phyloP scores from a whole-genome alignment of 2,113 vertebrate genomes.

The Eublepharis macularius region DNA sequence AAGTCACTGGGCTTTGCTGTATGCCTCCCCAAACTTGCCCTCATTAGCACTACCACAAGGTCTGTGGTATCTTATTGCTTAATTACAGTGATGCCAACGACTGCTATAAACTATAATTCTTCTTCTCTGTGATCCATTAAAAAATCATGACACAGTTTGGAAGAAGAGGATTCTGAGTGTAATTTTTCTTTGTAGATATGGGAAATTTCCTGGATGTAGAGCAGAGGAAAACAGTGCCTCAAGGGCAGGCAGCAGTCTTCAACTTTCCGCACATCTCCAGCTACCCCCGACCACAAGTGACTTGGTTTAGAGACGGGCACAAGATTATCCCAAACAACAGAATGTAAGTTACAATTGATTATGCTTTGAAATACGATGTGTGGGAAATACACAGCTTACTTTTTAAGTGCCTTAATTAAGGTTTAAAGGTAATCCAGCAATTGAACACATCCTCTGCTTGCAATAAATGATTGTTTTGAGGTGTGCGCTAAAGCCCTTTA shows the following conservation, averaged over 20 bases:
- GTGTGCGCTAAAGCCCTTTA: conserved; percentile 21
- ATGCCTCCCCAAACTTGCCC: neutral
- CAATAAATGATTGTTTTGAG: conserved; percentile 48
- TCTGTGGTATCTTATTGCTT: neutral
- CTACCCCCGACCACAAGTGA: conserved; percentile 86
- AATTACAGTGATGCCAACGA: neutral
- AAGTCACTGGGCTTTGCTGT: neutral
- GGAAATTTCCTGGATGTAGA: conserved; percentile 79
- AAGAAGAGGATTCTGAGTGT: neutral
- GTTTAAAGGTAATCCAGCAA: conserved; percentile 48
- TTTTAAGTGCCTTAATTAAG: conserved; percentile 41
- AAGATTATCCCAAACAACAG: conserved; percentile 91
- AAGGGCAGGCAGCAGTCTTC: conserved; percentile 86
- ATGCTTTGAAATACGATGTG: conserved; percentile 16
- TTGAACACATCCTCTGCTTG: neutral
- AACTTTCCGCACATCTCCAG: conserved; percentile 78
- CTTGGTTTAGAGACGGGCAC: conserved; percentile 94
- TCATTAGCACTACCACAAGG: neutral
- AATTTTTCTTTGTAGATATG: conserved; percentile 78
- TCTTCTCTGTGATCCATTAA: neutral
- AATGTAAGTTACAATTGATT: conserved; percentile 82
- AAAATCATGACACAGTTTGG: neutral
- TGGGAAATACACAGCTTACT: neutral
- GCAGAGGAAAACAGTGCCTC: conserved; percentile 78
- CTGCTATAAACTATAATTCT: neutral